Base-by-base conservation (phyloP, 2,113 vertebrate genomes). In the Nothoprocta pentlandii region DNA sequence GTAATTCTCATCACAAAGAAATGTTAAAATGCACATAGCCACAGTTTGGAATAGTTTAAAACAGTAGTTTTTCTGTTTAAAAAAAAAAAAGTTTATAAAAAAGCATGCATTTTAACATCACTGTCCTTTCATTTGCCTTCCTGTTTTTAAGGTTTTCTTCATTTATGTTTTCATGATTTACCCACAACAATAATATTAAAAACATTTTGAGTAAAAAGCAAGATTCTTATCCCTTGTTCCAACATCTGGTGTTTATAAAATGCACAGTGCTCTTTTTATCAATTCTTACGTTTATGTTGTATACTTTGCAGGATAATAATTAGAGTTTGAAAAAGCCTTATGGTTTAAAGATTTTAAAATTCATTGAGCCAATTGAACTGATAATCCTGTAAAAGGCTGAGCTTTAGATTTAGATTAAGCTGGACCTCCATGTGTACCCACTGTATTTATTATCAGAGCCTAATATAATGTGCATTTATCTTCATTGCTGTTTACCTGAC, bases 271-370 rank as follows among this genome's bases (percentile, higher is more conserved):
- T n/a, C 54, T 56, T 56, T 51, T 14, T 69, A 39, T 62, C 71
- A 21, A 26, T 61, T 85, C 54, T 87, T 79, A 79, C 21, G 10
- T 82, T 82, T 64, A 28, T 56, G 28, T 88, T 71, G 53, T 19
- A 44, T 89, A n/a, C 89, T 87, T 81, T 94, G n/a, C 70, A 81
- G 84, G 41, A 70, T 79, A 69, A 28, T 71, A 41, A 41, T 80
- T 28, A 42, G 30, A 49, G 56, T 49, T 73, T 82, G 82, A 41
- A 84, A 25, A 85, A 59, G 53, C 46, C 44, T 73, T 64, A 47
- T 83, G 83, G 77, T 66, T 62, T 61, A 53, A 44, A 30, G 41
- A 2, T 61, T 83, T 34, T 83, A 1, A 77, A 83, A 77, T 58
- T 86, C 68, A 66, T 62, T 54, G 9, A 28, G 53, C 53, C 59